A percentile compares a stretch with the other conserved stretches of the same genome.
phyloP scores from a whole-genome alignment of 1,140 invertebrate species.

The Ptiloglossa arizonensis region DNA sequence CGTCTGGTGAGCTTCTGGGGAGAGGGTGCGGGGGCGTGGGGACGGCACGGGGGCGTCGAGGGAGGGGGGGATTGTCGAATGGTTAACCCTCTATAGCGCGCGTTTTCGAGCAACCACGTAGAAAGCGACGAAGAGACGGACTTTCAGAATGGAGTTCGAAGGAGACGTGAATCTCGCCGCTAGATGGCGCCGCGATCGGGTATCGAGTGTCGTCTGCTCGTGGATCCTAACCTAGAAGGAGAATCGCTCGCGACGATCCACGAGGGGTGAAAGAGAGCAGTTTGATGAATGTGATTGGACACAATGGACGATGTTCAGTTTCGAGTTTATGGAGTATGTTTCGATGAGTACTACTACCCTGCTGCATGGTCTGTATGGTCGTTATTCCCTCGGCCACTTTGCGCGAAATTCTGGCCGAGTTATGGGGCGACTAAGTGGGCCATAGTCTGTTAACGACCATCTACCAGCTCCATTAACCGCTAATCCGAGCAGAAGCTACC shows the following conservation, averaged over 20 bases:
- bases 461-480: background rate
- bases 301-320: background rate
- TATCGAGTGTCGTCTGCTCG: too few relatives aligned
- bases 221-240: background rate
- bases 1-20: background rate
- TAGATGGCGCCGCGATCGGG: too few relatives aligned
- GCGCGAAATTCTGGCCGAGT: background rate
- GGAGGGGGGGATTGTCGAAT: background rate
- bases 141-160: too few relatives aligned
- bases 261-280: too few relatives aligned
- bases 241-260: too few relatives aligned
- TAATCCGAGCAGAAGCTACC: too few relatives aligned
- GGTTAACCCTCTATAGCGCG: slow-evolving; percentile 7
- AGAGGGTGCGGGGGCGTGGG: background rate
- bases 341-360: background rate
- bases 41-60: too few relatives aligned
- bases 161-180: too few relatives aligned
- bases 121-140: too few relatives aligned
- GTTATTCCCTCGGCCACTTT: background rate
- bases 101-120: background rate
- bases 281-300: too few relatives aligned
- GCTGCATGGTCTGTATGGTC: background rate
- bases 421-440: background rate
- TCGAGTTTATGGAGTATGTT: background rate
- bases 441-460: background rate